Evolutionary conservation across 2,797 vertebrate genomes (phyloP).

Genomic region (Characodon lateralis): DNA sequence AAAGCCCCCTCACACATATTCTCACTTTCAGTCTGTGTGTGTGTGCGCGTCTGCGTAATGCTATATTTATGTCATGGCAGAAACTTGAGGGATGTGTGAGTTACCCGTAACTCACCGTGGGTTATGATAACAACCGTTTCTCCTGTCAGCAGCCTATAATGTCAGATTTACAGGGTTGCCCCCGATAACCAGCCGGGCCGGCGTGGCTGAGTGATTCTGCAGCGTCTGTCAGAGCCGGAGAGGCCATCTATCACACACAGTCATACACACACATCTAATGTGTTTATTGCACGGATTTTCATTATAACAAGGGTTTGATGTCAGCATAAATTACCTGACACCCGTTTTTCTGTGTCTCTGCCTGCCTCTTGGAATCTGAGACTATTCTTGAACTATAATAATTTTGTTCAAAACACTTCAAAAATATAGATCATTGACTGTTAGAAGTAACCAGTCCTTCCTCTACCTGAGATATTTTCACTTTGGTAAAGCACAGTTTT

Average conservation of each 20-base stretch:
- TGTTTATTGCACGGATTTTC: constrained; percentile 42
- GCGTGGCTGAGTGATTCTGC: constrained; percentile 75
- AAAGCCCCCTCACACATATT: constrained; percentile 43
- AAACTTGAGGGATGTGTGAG: constrained; percentile 58
- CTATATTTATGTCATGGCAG: constrained; percentile 51
- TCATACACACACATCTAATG: constrained; percentile 24
- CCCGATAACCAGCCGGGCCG: constrained; percentile 72
- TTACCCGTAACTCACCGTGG: constrained; percentile 74
- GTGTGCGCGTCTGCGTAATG: constrained; percentile 35
- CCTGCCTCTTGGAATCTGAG: constrained; percentile 7
- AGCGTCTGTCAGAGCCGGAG: constrained; percentile 72
- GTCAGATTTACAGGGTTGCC: constrained; percentile 81
- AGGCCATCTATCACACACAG: constrained; percentile 64
- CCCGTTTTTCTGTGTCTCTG: constrained; percentile 5
- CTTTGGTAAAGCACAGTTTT: neutral
- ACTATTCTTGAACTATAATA: neutral
- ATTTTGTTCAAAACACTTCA: constrained; percentile 4
- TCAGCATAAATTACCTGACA: constrained; percentile 36
- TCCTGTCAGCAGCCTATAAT: constrained; percentile 80
- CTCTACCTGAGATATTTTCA: neutral
- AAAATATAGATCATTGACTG: neutral
- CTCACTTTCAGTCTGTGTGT: constrained; percentile 37
- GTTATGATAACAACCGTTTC: constrained; percentile 81
- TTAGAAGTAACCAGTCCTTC: neutral
- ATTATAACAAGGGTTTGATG: constrained; percentile 30